Base-by-base conservation (phyloP, 2,888 invertebrate genomes). In the Eilema sororculum region DNA sequence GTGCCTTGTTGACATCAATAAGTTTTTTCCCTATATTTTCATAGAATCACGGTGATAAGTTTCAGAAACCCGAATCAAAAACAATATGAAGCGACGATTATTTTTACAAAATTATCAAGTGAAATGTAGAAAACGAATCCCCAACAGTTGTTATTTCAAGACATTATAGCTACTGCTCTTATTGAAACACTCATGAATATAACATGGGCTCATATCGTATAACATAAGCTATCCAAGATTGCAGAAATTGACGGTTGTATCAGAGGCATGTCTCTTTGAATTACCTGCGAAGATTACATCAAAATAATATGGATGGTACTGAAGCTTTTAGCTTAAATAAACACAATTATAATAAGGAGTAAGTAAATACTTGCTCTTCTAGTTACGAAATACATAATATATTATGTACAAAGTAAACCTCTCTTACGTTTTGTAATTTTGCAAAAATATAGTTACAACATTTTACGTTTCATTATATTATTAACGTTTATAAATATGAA, bases 211-310 rank as follows among this genome's bases (percentile, higher is more conserved):
- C 61, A 2, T 61, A 37, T 61, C 33, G 33, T 37, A 61, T 41
- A 46, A 46, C 24, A 46, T 46, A 37, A 63, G 63, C 25, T 46
- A 63, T 63, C 24, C 25, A 24, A 61, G 61, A 37, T 61, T 37
- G 37, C 8, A 61, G 20, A 41, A 46, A 63, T 8, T 46, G 24
- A 46, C 9, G 33, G 33, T 62, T 62, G n/a, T 16, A 33, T 37
- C 61, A 62, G 6, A 62, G 16, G 16, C 16, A 30, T 61, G 33
- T 62, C 61, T 62, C 24, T 22, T 24, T 37, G 37, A 37, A 24
- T 33, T 37, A 62, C 33, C 33, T 62, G 61, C 8, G 33, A 24
- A 33, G 6, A 62, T 62, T 22, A n/a, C 9, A 8, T n/a, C 52
- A n/a, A n/a, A 52, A 52, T 52, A 52, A 52, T 52, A 52, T 52